Conservation (phyloP, 2,797 vertebrate genomes). For the Tinamus major region DNA sequence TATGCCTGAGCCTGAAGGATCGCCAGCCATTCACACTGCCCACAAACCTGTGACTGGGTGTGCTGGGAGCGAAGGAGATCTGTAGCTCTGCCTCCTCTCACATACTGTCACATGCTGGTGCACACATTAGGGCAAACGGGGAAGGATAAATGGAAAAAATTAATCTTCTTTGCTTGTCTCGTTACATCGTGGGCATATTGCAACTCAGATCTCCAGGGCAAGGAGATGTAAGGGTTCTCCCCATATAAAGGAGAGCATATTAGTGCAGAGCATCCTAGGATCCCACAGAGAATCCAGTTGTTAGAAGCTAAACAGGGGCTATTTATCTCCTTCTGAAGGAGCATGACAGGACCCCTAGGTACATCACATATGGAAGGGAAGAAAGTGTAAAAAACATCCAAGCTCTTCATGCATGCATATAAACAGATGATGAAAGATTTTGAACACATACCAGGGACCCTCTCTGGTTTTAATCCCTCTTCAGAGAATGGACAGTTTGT, state of each 20-base stretch:
- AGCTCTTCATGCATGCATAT: accelerated
- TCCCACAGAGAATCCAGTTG: not conserved
- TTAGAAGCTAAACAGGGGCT: not conserved
- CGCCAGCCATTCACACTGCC: not conserved
- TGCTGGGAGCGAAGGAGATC: not conserved
- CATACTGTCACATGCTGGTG: too few species aligned
- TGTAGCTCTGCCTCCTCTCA: not conserved
- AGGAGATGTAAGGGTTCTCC: not conserved
- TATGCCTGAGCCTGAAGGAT: not conserved
- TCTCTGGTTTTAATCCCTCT: not conserved
- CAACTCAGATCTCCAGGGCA: not conserved
- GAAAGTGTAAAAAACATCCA: not conserved
- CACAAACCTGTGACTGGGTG: not conserved
- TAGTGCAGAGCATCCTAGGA: not conserved
- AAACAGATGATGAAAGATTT: not conserved
- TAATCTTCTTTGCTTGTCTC: not conserved
- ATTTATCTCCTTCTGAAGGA: not conserved
- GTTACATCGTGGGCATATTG: not conserved
- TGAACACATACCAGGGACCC: not conserved
- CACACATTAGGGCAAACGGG: not conserved
- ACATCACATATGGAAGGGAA: not conserved
- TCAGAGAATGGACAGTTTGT: not conserved
- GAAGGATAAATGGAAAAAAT: not conserved
- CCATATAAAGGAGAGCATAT: not conserved
- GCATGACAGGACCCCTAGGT: not conserved